These are phyloP conservation scores for Dermochelys coriacea DNA, from an alignment of 2,797 vertebrate species.

Conservation along the genomic window DNA sequence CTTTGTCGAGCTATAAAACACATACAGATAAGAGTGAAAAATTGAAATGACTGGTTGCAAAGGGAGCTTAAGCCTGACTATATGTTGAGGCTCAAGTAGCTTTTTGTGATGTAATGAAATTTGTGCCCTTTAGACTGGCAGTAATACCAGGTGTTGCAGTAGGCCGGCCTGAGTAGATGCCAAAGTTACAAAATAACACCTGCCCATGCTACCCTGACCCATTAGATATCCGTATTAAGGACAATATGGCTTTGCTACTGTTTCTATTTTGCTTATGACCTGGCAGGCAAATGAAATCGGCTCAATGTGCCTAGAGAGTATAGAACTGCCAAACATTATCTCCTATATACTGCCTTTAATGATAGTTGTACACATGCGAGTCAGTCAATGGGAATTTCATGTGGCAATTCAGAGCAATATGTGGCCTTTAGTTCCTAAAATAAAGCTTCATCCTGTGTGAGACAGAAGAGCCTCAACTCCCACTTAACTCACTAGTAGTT, in stretches of 20 bases:
- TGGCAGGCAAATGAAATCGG: background rate
- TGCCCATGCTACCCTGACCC: background rate
- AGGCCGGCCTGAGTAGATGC: background rate
- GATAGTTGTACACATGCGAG: no score
- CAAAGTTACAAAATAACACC: background rate
- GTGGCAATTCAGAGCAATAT: background rate
- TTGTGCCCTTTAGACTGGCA: background rate
- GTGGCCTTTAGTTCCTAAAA: constrained; percentile 18
- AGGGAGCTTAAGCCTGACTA: constrained; percentile 55
- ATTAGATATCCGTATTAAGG: fast-evolving
- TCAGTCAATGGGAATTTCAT: background rate
- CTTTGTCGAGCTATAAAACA: constrained; percentile 60
- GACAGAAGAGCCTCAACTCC: constrained; percentile 9
- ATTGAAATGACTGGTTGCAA: constrained; percentile 46
- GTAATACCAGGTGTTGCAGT: background rate
- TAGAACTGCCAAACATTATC: background rate
- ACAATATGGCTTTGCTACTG: background rate
- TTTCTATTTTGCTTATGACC: constrained; percentile 18
- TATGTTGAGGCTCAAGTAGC: constrained; percentile 14
- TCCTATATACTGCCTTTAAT: background rate
- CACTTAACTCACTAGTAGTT: constrained; percentile 24
- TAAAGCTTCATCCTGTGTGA: background rate
- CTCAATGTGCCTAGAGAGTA: background rate
- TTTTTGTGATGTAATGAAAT: background rate
- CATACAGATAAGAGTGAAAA: constrained; percentile 49